Evolutionary conservation across 1,140 invertebrate genomes (phyloP), one percentile per base, ranked within the genome.

Genomic region (Popillia japonica): DNA sequence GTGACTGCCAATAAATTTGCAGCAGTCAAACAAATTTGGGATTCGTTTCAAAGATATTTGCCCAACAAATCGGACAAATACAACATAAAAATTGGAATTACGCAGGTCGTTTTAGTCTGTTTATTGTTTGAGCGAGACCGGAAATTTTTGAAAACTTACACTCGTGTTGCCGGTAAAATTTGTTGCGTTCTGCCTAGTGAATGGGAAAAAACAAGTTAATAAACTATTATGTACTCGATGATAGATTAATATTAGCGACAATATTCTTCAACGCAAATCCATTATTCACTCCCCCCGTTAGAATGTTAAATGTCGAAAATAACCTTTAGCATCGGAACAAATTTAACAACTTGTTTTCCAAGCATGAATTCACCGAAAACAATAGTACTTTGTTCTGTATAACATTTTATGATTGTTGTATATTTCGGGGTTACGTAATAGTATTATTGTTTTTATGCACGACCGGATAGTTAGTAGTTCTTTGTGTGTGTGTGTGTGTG

Each of bases 361-460:
- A 48, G 44, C 44, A 14, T 48, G 17, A 48, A 48, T 48, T 14
- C 44, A 48, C 44, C 44, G 44, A 48, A 48, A 48, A 48, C 44
- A 48, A 48, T 48, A 48, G 44, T n/a, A 48, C 4, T n/a, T 10
- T 6, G 6, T 42, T 6, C 41, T 6, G 6, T n/a, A 48, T 14
- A 14, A 48, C 44, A 10, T 48, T 48, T n/a, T n/a, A n/a, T n/a
- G 44, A 48, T 48, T 48, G 44, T 10, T n/a, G 11, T 48, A 48
- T n/a, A n/a, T n/a, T 48, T 48, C 44, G 17, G 17, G 8, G 17
- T 48, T 48, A 48, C 44, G 44, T 48, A 48, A 48, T 11, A 10
- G 17, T n/a, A n/a, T 48, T 48, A 48, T 48, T 48, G 44, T 48
- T 48, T 48, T 48, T 48, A n/a, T 48, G 44, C 44, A 48, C 44